Percentiles rank a stretch among this genome's conserved stretches.
These are phyloP conservation scores for Odontophorus gujanensis DNA, from an alignment of 2,113 vertebrate genomes.

Conservation along the genomic window DNA sequence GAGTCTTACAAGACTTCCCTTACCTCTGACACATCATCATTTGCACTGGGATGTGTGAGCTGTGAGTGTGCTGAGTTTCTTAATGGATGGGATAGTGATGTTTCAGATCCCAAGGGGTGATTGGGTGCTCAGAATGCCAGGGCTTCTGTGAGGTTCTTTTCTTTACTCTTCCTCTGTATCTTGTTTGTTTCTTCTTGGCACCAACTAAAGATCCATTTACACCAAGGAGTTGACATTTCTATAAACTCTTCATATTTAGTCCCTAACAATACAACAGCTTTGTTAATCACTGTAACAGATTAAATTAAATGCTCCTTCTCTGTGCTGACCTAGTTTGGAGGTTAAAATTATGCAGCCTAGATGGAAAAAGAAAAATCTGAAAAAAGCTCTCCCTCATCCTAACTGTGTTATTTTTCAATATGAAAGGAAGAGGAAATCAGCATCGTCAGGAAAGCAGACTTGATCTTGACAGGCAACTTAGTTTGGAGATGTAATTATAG, in stretches of 20 bases:
- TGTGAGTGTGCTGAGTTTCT: slow-evolving; percentile 32
- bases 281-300: slow-evolving; percentile 64
- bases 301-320: slow-evolving; percentile 43
- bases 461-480: not conserved
- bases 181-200: slow-evolving; percentile 47
- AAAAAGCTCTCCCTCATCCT: not conserved
- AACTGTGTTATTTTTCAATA: slow-evolving; percentile 28
- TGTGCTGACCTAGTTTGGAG: slow-evolving; percentile 63
- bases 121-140: slow-evolving; percentile 14
- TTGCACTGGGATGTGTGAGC: not conserved
- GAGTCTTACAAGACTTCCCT: not conserved
- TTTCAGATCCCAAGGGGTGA: slow-evolving; percentile 24
- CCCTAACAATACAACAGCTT: slow-evolving; percentile 38
- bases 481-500: slow-evolving; percentile 50
- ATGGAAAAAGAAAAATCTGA: not conserved
- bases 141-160: not conserved
- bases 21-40: not conserved
- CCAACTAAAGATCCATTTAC: slow-evolving; percentile 14
- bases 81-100: not conserved
- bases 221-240: slow-evolving; percentile 36
- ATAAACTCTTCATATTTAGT: slow-evolving; percentile 40
- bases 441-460: slow-evolving; percentile 8
- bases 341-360: slow-evolving; percentile 40
- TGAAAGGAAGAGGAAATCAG: slow-evolving; percentile 38
- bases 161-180: not conserved